These are phyloP conservation scores for Apamea epomidion DNA, from an alignment of 2,888 invertebrate genomes.

Conservation along the genomic window DNA sequence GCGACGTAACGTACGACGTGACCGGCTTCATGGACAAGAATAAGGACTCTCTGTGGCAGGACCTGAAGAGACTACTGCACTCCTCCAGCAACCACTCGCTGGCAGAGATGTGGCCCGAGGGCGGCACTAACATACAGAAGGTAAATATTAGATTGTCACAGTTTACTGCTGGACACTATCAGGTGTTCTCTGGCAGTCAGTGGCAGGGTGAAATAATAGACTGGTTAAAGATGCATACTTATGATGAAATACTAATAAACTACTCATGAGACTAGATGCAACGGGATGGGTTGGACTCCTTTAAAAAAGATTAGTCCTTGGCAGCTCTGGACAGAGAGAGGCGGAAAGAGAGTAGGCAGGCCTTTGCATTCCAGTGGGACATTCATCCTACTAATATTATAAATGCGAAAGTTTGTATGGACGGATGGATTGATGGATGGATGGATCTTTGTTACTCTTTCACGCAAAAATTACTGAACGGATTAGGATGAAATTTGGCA, in stretches of 20 bases:
- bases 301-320: no score
- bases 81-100: slow-evolving; percentile 95
- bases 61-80: slow-evolving; percentile 97
- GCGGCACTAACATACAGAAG: slow-evolving; percentile 96
- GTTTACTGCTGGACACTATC: background rate
- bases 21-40: slow-evolving; percentile 99
- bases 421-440: no score
- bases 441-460: no score
- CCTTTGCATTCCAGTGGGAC: no score
- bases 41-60: slow-evolving; percentile 98
- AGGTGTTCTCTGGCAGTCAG: background rate
- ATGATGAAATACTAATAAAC: background rate
- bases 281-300: no score
- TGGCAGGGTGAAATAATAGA: background rate
- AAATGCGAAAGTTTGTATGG: no score
- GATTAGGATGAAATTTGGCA: no score
- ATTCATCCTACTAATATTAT: no score
- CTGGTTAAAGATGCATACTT: background rate
- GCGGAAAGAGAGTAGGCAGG: no score
- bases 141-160: slow-evolving; percentile 39
- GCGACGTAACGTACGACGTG: slow-evolving; percentile 97
- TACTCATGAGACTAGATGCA: no score
- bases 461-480: no score
- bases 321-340: no score
- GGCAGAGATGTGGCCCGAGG: slow-evolving; percentile 98